Conservation (phyloP, 1,140 invertebrate species). For the Varroa destructor region DNA sequence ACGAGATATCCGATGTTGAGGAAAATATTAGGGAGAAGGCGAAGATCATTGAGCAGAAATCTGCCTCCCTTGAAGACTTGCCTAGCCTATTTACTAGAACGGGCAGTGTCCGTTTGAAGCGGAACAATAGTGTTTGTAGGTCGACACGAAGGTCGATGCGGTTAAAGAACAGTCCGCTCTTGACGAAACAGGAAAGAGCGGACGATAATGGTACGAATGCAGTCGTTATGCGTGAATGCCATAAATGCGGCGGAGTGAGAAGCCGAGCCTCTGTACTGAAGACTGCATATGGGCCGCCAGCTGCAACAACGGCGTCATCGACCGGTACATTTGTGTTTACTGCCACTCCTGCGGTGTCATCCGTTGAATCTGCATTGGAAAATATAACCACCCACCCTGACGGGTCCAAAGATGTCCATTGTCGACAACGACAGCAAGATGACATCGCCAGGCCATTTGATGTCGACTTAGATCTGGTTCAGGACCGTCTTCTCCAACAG, state of each 20-base stretch:
- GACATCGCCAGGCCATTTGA: not conserved
- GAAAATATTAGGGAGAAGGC: constrained; percentile 15
- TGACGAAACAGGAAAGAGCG: constrained; percentile 4
- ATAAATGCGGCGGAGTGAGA: constrained; percentile 19
- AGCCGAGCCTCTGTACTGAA: not conserved
- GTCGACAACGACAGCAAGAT: not conserved
- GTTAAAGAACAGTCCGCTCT: constrained; percentile 2
- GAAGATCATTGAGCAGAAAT: constrained; percentile 22
- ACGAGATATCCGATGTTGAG: constrained; percentile 24
- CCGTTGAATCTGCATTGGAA: too few species aligned
- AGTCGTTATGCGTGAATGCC: constrained; percentile 1
- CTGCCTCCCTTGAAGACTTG: constrained; percentile 18
- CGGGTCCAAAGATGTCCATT: not conserved
- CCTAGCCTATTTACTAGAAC: constrained; percentile 14
- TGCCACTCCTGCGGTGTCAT: too few species aligned
- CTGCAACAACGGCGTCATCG: too few species aligned
- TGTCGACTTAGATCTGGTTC: constrained; percentile 3
- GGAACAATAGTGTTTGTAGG: constrained; percentile 9
- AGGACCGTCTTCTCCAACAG: not conserved
- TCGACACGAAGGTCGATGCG: constrained; percentile 16
- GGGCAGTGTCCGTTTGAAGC: constrained; percentile 22
- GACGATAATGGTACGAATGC: not conserved
- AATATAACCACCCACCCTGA: not conserved
- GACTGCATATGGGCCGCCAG: not conserved
- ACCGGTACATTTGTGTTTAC: too few species aligned